Conservation (phyloP, 2,797 vertebrate species). For the Bothrops alternatus region DNA sequence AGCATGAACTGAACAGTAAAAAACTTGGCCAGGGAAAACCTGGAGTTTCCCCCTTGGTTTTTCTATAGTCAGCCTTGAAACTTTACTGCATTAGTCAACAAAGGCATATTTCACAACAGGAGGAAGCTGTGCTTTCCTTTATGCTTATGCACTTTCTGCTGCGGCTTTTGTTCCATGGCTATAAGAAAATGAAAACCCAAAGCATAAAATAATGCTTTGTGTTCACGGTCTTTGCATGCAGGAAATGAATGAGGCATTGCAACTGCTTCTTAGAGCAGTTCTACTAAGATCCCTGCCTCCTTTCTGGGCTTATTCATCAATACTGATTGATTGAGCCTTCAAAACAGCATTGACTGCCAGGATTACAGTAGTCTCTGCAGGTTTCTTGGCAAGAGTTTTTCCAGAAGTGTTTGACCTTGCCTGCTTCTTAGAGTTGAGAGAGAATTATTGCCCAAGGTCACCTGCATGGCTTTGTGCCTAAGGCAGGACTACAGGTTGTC, state of each 20-base stretch:
- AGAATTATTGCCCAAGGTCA: neutral
- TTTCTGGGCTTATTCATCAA: neutral
- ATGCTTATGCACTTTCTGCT: neutral
- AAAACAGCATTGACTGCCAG: neutral
- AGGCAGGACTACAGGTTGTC: neutral
- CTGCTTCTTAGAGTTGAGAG: neutral
- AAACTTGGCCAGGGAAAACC: neutral
- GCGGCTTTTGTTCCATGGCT: neutral
- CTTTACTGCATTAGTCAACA: neutral
- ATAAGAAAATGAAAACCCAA: neutral
- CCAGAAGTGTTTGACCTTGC: neutral
- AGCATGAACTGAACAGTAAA: neutral
- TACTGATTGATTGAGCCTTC: neutral
- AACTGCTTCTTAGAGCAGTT: neutral
- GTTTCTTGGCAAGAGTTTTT: neutral
- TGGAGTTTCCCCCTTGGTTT: neutral
- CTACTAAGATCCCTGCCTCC: neutral
- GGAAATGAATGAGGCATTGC: neutral
- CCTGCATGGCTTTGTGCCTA: neutral
- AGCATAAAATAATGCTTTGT: neutral
- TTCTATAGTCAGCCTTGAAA: neutral
- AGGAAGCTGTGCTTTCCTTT: neutral
- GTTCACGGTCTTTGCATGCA: neutral
- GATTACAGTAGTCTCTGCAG: neutral
- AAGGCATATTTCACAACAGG: neutral